Base-by-base conservation (phyloP, 2,797 vertebrate genomes). In the Botia kubotai region DNA sequence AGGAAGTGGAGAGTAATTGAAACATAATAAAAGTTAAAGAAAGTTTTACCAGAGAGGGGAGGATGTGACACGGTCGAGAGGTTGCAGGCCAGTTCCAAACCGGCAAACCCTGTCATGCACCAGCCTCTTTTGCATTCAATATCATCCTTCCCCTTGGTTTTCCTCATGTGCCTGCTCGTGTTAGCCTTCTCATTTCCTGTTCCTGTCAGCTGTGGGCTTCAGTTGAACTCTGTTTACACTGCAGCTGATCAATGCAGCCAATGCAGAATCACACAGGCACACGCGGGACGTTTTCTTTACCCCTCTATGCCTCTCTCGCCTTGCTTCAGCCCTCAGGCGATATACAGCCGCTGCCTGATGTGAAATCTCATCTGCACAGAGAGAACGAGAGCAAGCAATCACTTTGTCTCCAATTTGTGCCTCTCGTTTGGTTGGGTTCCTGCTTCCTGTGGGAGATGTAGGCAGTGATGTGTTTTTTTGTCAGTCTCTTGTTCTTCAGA, bases 231-330 rank as follows among this genome's bases (percentile, higher is more conserved):
- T 79, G 77, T 72, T 72, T 79, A 79, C 68, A 43, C 77, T 71
- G 67, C 68, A 26, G 48, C 62, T 73, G 71, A 80, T 73, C 62
- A 80, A 48, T 67, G 58, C 62, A 68, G 39, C 33, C 50, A 4
- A 80, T 80, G 78, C 78, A 80, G 36, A 66, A 80, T 80, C 78
- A 73, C 78, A 80, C 70, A 66, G 58, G 43, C 78, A 48, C 50
- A 21, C 65, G 50, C 36, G 50, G 62, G 78, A 73, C 23, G 21
- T 73, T 69, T 78, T 39, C 53, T 78, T 70, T 70, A 70, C 76
- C 36, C 75, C 33, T 23, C 50, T 66, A 16, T 21, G 29, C n/a
- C 29, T 3, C 33, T 36, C 65, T 68, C 52, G 6, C 33, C 68
- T 71, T 43, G 1, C 17, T 29, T 80, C 50, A 36, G 71, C 71